A percentile compares a stretch with the other conserved stretches of the same genome.
phyloP scores from a whole-genome alignment of 2,888 invertebrate species.

The Polydrusus cervinus region DNA sequence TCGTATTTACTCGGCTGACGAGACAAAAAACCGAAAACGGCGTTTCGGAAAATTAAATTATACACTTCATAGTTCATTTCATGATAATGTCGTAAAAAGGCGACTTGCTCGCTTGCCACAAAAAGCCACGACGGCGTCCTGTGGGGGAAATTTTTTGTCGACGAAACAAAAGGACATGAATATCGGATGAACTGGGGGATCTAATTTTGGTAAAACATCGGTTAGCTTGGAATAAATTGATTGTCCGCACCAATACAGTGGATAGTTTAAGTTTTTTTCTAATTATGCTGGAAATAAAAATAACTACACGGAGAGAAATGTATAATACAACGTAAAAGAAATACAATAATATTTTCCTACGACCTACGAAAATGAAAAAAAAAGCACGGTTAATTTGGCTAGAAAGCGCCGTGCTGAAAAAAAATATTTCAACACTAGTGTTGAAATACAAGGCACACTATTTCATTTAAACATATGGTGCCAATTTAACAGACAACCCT shows the following conservation, averaged over 20 bases:
- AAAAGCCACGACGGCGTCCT: constrained; percentile 29
- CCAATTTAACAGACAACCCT: too few species aligned
- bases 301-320: too few species aligned
- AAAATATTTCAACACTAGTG: too few species aligned
- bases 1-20: constrained; percentile 22
- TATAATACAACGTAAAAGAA: too few species aligned
- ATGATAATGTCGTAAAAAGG: constrained; percentile 39
- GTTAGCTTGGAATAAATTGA: neutral
- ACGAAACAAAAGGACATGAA: constrained; percentile 53
- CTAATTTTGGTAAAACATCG: constrained; percentile 50
- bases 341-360: too few species aligned
- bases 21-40: constrained; percentile 22
- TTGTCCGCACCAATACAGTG: constrained; percentile 20
- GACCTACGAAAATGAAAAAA: too few species aligned
- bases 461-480: too few species aligned
- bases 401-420: too few species aligned
- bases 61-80: constrained; percentile 44
- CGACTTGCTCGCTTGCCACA: constrained; percentile 32
- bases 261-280: neutral
- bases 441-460: too few species aligned
- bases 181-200: constrained; percentile 50
- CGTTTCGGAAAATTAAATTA: constrained; percentile 42
- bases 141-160: constrained; percentile 38
- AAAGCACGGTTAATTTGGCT: too few species aligned
- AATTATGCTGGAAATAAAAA: too few species aligned